These are phyloP conservation scores for Procambarus clarkii DNA, from an alignment of 1,140 invertebrate species.

Conservation along the genomic window DNA sequence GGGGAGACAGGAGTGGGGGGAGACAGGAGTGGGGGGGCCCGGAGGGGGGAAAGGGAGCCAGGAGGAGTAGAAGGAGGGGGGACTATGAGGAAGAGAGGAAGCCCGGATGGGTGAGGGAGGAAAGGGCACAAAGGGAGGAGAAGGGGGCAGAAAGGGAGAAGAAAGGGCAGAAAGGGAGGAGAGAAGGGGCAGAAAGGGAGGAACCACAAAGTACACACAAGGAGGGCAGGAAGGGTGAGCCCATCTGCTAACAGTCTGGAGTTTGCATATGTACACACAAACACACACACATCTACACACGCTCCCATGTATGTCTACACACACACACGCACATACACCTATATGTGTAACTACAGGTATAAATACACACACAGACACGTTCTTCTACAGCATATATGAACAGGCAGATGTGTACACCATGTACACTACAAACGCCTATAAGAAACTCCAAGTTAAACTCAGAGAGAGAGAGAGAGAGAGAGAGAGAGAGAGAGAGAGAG, in stretches of 20 bases:
- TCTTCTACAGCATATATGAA: too few relatives aligned
- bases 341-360: too few relatives aligned
- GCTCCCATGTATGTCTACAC: not conserved
- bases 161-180: not conserved
- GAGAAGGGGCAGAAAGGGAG: not conserved
- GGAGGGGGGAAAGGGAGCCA: not conserved
- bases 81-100: not conserved
- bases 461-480: too few relatives aligned
- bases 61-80: not conserved
- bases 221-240: slow-evolving; percentile 32
- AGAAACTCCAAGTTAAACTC: too few relatives aligned
- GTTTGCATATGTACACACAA: slow-evolving; percentile 60
- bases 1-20: not conserved
- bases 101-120: not conserved
- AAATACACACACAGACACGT: too few relatives aligned
- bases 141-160: not conserved
- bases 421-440: too few relatives aligned
- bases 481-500: too few relatives aligned
- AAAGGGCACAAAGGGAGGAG: not conserved
- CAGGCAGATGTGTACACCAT: too few relatives aligned
- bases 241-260: slow-evolving; percentile 48
- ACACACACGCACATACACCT: too few relatives aligned
- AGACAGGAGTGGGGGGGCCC: not conserved
- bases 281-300: slow-evolving; percentile 37
- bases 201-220: slow-evolving; percentile 26